Base-by-base conservation (phyloP, 1,140 invertebrate genomes). In the Hormaphis cornu region DNA sequence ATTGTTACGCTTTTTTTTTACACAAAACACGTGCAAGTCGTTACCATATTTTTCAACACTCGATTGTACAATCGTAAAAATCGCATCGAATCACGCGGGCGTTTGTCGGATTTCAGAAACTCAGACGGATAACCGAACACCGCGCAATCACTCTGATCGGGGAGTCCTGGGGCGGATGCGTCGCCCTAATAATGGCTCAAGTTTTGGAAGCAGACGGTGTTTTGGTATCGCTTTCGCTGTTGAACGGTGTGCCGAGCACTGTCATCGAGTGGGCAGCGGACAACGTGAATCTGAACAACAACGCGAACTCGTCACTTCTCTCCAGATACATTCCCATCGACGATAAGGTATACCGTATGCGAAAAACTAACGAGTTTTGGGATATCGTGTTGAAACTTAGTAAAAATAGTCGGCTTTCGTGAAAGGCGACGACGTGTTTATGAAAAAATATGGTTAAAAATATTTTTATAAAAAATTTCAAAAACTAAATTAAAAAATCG, bases 141-240 rank as follows among this genome's bases (percentile, higher is more conserved):
- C 35, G 22, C 12, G 69, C 66, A 22, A 26, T 71, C 7, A 73
- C 72, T n/a, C 18, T 74, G 12, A 58, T 74, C 7, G 72, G 71
- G 8, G 73, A 74, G 30, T 71, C 71, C 8, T 74, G 72, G 73
- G 69, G 73, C 33, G 70, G 70, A 9, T n/a, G 30, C 6, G 24
- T 73, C 5, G 73, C 72, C 18, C 12, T 74, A 6, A n/a, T 71
- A n/a, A 58, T 74, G 16, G 61, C 66, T 28, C 50, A 70, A 26
- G 37, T 71, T 20, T 28, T 74, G 14, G 72, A 74, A 70, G 10
- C 54, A 3, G 40, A 53, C 10, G 63, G 44, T 7, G 33, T 48
- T 16, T 69, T 69, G 53, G 71, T 66, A 16, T 66, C 42, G 3
- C 3, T 66, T 26, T 50, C 42, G 7, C 28, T 66, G 6, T 1